These are phyloP conservation scores for Hemiscyllium ocellatum DNA, from an alignment of 2,113 vertebrate species.

Conservation along the genomic window DNA sequence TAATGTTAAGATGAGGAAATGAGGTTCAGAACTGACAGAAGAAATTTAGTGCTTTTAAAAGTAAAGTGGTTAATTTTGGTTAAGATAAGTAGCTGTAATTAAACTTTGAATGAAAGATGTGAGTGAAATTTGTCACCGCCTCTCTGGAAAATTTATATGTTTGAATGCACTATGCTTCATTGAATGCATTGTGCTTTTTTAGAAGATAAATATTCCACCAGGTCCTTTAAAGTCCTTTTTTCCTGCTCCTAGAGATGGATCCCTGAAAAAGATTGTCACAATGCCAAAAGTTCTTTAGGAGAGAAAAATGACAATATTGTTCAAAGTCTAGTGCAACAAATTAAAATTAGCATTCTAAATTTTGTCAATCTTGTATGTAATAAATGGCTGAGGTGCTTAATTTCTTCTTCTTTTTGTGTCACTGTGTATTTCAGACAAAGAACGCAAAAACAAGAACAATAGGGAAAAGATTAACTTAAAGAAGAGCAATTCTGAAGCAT, in stretches of 20 bases:
- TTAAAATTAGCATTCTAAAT: neutral
- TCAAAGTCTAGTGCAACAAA: neutral
- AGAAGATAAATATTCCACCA: neutral
- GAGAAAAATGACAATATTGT: neutral
- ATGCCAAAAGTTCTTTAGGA: neutral
- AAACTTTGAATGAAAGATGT: neutral
- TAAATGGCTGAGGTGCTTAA: neutral
- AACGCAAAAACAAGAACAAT: neutral
- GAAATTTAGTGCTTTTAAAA: neutral
- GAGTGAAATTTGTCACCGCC: neutral
- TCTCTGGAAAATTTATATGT: neutral
- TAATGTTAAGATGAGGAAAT: neutral
- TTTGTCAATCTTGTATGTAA: neutral
- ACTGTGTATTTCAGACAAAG: neutral
- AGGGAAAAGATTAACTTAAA: neutral
- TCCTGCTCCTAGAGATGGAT: neutral
- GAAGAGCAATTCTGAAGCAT: neutral
- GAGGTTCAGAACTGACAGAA: neutral
- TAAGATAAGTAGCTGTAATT: neutral
- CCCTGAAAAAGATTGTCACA: neutral
- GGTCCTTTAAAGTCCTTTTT: neutral
- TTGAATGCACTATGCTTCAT: neutral
- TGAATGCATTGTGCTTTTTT: neutral
- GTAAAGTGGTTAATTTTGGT: neutral
- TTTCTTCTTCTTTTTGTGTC: neutral